Base-by-base conservation (phyloP, 1,140 invertebrate species). In the Leptinotarsa lineolata region DNA sequence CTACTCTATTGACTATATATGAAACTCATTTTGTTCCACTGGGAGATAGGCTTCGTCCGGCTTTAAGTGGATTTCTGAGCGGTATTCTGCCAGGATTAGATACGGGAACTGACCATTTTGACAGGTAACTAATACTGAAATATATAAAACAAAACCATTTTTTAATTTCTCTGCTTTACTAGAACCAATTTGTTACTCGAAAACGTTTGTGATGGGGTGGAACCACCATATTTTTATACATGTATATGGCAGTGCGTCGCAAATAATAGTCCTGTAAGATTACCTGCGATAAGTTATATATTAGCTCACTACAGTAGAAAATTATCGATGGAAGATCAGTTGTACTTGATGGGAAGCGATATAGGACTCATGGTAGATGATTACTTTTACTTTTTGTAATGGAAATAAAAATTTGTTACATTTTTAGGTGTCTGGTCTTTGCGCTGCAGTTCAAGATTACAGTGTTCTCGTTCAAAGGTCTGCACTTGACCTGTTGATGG, bases 21-120 rank as follows among this genome's bases (percentile, higher is more conserved):
- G 96, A 98, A 86, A 94, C 90, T 18, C 95, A 97, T 85, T 96
- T 98, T 87, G 90, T 97, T 24, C 94, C 94, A 13, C 86, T 98
- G 58, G 92, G 93, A 45, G 89, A 91, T 77, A 88, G 92, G 77
- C 86, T 98, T 20, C 88, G 93, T 68, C 95, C 96, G 15, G 94
- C 92, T 4, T 85, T 98, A 11, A 93, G 93, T 84, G 96, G 96
- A 16, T 94, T 98, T 83, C 83, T 97, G 1, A 93, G 92, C 75
- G 94, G 93, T 2, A 90, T 95, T 70, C 84, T 98, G 65, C 91
- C 94, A 58, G 96, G 95, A 22, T 87, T 97, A 72, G 96, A 98
- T 85, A 94, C 96, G 85, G 95, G 94, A 5, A 93, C 95, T 20
- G 96, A 98, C 85, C 93, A 95, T 85, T 95, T 93, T 86, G 92